Conservation (phyloP, 1,140 invertebrate species). For the Heliothis virescens region DNA sequence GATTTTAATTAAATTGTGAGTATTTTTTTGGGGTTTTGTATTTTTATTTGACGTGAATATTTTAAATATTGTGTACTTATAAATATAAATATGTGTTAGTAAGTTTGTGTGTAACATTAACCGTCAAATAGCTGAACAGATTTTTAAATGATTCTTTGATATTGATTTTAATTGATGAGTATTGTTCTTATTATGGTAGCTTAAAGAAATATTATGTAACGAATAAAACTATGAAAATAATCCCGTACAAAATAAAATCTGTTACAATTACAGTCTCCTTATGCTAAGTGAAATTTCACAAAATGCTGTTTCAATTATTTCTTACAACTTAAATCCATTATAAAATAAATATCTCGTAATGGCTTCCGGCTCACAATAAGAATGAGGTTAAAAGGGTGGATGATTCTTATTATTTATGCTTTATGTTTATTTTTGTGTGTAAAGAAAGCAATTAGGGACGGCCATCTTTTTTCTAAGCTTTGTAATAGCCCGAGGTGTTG, state of each 20-base stretch:
- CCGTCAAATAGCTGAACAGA: neutral
- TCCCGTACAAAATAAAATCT: neutral
- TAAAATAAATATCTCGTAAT: neutral
- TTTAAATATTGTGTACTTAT: neutral
- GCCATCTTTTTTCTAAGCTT: neutral
- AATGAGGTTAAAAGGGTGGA: constrained; percentile 14
- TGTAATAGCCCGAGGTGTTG: neutral
- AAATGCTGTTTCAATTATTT: neutral
- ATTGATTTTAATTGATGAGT: too few species aligned
- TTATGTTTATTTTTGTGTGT: constrained; percentile 4
- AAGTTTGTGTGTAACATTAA: neutral
- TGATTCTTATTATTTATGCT: neutral
- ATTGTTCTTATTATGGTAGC: too few species aligned
- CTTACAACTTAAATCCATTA: constrained; percentile 26
- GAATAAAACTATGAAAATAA: too few species aligned
- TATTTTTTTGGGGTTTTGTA: neutral
- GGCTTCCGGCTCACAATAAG: constrained; percentile 20
- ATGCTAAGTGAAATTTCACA: neutral
- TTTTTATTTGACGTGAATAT: neutral
- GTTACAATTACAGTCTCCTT: neutral
- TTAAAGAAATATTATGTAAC: too few species aligned
- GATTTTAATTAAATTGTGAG: neutral
- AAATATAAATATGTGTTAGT: too few species aligned
- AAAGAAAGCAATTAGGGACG: constrained; percentile 7
- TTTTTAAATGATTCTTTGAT: too few species aligned